Conservation (phyloP, 2,113 vertebrate genomes). For the Notarius quadriscutis region DNA sequence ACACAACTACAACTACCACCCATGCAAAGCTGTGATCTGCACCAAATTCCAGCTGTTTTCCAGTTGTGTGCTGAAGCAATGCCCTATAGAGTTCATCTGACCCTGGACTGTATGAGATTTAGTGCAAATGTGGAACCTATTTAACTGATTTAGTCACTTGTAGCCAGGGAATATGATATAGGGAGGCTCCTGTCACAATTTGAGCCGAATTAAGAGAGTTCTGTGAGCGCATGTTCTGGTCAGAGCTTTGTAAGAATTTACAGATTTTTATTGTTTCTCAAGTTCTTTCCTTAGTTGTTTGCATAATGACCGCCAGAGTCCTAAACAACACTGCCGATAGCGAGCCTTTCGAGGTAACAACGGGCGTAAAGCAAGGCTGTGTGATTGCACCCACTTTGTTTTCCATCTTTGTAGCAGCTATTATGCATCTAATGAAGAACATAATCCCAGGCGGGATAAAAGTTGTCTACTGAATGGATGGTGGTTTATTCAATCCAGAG, state of each 20-base stretch:
- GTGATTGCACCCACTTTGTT: too few relatives aligned
- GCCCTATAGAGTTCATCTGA: not conserved
- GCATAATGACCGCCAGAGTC: not conserved
- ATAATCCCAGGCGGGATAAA: too few relatives aligned
- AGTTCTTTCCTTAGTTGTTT: not conserved
- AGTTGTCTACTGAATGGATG: too few relatives aligned
- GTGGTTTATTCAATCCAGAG: too few relatives aligned
- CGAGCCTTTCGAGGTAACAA: too few relatives aligned
- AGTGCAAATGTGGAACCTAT: not conserved
- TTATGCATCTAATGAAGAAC: too few relatives aligned
- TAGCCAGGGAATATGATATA: not conserved
- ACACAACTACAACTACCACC: not conserved
- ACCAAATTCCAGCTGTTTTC: conserved; percentile 14
- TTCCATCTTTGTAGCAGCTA: too few relatives aligned
- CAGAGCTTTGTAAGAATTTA: not conserved
- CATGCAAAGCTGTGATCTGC: not conserved
- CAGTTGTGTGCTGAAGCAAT: not conserved
- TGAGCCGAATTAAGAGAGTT: not conserved
- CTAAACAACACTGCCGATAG: too few relatives aligned
- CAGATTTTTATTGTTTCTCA: not conserved
- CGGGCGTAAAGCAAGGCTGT: too few relatives aligned
- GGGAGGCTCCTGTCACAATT: not conserved
- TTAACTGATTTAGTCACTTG: conserved; percentile 6
- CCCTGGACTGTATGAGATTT: not conserved
- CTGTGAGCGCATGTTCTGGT: not conserved